These are phyloP conservation scores for Blennius ocellaris DNA, from an alignment of 2,113 vertebrate genomes.

Conservation along the genomic window DNA sequence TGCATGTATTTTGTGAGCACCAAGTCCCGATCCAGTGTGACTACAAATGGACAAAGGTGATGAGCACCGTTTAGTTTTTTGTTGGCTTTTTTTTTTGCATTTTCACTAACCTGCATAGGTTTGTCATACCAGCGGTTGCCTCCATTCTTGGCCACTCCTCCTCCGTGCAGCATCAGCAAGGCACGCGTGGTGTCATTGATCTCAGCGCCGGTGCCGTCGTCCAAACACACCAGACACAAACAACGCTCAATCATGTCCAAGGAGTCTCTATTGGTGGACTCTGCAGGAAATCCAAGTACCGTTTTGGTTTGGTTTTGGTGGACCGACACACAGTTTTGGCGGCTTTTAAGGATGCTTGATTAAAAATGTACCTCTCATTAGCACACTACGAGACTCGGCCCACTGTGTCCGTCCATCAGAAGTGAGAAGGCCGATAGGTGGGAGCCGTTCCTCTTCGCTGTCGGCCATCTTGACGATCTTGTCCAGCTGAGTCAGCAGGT, in stretches of 20 bases:
- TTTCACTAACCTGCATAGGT: slow-evolving; percentile 91
- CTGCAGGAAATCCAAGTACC: slow-evolving; percentile 68
- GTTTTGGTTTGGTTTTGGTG: too few species aligned
- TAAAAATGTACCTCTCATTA: slow-evolving; percentile 88
- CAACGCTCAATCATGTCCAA: slow-evolving; percentile 97
- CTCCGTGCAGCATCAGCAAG: slow-evolving; percentile 90
- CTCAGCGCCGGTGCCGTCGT: slow-evolving; percentile 81
- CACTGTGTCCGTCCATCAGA: slow-evolving; percentile 93
- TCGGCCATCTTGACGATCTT: slow-evolving; percentile 94
- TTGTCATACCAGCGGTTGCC: slow-evolving; percentile 99
- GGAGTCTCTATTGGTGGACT: slow-evolving; percentile 97
- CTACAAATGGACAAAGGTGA: too few species aligned
- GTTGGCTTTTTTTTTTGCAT: neutral
- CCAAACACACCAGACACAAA: slow-evolving; percentile 93
- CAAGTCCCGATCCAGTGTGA: too few species aligned
- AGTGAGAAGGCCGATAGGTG: slow-evolving; percentile 93
- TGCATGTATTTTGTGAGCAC: too few species aligned
- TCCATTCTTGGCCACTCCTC: slow-evolving; percentile 86
- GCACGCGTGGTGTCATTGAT: slow-evolving; percentile 86
- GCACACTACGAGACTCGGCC: slow-evolving; percentile 89
- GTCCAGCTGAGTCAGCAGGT: slow-evolving; percentile 93
- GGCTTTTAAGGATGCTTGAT: too few species aligned
- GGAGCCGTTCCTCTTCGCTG: slow-evolving; percentile 87
- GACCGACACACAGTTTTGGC: neutral
- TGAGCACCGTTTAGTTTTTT: too few species aligned